Evolutionary conservation across 2,888 invertebrate genomes (phyloP).

Genomic region (Archaeoteleia sp.): DNA sequence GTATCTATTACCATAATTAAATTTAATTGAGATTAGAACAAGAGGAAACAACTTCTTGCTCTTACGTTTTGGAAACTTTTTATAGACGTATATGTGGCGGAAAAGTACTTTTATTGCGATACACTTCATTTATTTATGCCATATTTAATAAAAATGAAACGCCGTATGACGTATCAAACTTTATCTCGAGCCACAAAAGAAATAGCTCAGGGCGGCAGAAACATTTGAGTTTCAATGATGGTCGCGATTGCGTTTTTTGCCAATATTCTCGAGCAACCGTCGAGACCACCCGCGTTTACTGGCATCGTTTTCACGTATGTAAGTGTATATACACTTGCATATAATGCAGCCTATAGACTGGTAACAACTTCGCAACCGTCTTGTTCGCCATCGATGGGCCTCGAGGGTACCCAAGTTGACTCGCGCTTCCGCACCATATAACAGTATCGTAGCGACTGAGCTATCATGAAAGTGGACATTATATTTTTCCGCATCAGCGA

Average conservation of each 20-base stretch:
- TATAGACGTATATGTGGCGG: no score
- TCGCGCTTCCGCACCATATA: conserved; percentile 30
- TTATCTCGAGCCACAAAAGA: conserved; percentile 6
- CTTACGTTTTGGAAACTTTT: no score
- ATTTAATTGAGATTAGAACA: no score
- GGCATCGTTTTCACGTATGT: background rate
- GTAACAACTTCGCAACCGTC: conserved; percentile 31
- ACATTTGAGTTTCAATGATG: conserved; percentile 13
- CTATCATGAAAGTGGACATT: conserved; percentile 43
- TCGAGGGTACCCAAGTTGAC: conserved; percentile 14
- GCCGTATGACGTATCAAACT: no score
- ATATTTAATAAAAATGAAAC: no score
- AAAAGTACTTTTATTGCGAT: no score
- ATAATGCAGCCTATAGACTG: conserved; percentile 10
- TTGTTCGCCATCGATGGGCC: conserved; percentile 13
- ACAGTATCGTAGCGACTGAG: conserved; percentile 17
- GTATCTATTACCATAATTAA: no score
- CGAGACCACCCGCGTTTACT: conserved; percentile 3
- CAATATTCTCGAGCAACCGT: conserved; percentile 9
- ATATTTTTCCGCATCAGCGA: conserved; percentile 51
- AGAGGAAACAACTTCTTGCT: no score
- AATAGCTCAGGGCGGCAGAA: conserved; percentile 10
- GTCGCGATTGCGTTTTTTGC: conserved; percentile 6
- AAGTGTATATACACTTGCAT: background rate
- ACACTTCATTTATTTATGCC: no score